phyloP scores from a whole-genome alignment of 2,797 vertebrate genomes.

The Bradypus variegatus region DNA sequence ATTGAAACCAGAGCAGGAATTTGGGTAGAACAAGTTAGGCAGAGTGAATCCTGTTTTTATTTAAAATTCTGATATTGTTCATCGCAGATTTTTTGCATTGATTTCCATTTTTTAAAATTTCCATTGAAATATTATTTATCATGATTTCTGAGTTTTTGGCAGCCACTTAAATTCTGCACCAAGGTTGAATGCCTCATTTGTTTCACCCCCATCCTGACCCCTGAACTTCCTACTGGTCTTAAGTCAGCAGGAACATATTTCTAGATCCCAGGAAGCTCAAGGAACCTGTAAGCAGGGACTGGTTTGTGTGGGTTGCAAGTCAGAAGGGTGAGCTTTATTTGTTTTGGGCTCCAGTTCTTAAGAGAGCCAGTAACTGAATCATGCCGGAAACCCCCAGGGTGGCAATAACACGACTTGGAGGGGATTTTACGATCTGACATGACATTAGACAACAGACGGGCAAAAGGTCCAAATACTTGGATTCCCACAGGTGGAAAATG shows the following conservation, averaged over 20 bases:
- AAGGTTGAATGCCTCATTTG: background rate
- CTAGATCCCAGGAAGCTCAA: background rate
- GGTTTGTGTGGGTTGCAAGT: background rate
- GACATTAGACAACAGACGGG: background rate
- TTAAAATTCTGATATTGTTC: background rate
- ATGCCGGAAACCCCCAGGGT: background rate
- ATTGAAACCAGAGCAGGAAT: background rate
- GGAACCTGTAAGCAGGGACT: background rate
- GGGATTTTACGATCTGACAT: background rate
- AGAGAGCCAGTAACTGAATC: background rate
- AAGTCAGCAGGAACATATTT: background rate
- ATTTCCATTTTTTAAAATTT: background rate
- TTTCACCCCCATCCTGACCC: background rate
- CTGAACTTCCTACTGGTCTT: background rate
- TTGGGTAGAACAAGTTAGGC: background rate
- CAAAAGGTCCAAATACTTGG: too few relatives aligned
- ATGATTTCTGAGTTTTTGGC: background rate
- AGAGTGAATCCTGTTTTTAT: background rate
- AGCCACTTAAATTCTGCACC: background rate
- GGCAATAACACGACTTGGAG: accelerated
- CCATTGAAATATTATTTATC: background rate
- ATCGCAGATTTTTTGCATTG: background rate
- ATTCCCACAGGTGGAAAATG: background rate
- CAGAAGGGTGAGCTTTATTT: background rate
- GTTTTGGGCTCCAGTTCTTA: background rate